Conservation (phyloP, 2,888 invertebrate species). For the Caenorhabditis virilis region DNA sequence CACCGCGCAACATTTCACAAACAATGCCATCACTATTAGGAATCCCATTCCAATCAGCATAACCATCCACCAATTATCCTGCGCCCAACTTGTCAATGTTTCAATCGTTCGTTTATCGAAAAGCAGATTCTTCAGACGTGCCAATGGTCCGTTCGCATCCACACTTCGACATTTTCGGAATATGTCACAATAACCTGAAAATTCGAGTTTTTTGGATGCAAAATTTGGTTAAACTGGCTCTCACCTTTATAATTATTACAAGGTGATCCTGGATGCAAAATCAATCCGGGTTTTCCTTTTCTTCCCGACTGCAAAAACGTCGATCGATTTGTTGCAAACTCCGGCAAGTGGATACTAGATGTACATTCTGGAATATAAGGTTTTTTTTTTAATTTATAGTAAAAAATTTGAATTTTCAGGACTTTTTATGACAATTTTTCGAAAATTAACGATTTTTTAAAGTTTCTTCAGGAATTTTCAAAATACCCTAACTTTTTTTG, state of each 20-base stretch:
- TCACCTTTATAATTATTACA: conserved; percentile 85
- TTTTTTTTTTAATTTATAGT: too few relatives aligned
- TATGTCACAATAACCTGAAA: conserved; percentile 92
- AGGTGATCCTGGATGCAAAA: conserved; percentile 88
- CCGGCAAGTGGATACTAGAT: conserved; percentile 61
- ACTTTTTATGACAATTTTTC: too few relatives aligned
- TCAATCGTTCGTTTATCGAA: conserved; percentile 65
- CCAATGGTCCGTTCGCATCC: conserved; percentile 96
- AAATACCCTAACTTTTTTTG: too few relatives aligned
- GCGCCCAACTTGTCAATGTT: conserved; percentile 59
- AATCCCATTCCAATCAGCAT: conserved; percentile 87
- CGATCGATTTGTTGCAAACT: conserved; percentile 56
- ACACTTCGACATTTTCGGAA: conserved; percentile 97
- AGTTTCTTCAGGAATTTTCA: too few relatives aligned
- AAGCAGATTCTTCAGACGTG: conserved; percentile 79
- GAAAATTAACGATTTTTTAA: too few relatives aligned
- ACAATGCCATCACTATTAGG: conserved; percentile 92
- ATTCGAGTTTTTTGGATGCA: not conserved
- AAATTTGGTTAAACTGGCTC: not conserved
- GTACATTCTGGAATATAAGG: conserved; percentile 65
- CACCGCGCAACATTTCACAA: conserved; percentile 98
- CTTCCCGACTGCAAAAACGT: conserved; percentile 56
- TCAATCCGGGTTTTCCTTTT: conserved; percentile 67
- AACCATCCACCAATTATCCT: conserved; percentile 93
- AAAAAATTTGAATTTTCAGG: too few relatives aligned